Conservation (phyloP, 2,797 vertebrate species). For the Diplodus sargus region DNA sequence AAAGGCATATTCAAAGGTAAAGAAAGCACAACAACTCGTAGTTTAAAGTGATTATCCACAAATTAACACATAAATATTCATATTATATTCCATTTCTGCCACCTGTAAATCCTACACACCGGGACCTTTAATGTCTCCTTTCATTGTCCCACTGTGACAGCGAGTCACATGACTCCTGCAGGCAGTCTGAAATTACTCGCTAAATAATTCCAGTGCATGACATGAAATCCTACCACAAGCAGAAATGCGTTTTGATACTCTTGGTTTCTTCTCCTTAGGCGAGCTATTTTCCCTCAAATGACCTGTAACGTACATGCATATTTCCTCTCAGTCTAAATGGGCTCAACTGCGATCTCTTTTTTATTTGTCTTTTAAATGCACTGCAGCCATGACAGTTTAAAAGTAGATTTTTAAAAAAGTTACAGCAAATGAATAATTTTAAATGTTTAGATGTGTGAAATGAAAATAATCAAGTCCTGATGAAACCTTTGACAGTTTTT, state of each 20-base stretch:
- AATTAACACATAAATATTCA: no score
- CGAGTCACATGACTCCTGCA: not conserved
- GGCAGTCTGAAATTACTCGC: not conserved
- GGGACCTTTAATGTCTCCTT: not conserved
- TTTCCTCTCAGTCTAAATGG: not conserved
- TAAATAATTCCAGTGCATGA: not conserved
- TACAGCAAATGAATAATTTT: not conserved
- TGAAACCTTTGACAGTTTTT: not conserved
- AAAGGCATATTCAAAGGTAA: no score
- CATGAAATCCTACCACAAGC: constrained; percentile 4
- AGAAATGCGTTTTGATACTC: not conserved
- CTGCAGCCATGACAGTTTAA: not conserved
- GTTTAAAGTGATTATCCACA: no score
- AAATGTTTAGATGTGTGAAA: not conserved
- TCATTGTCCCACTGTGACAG: not conserved
- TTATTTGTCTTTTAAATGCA: not conserved
- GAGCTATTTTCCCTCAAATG: not conserved
- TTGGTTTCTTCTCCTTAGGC: constrained; percentile 6
- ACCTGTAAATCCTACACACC: no score
- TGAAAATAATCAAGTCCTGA: not conserved
- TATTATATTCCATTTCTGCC: no score
- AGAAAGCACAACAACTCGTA: no score
- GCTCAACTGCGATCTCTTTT: not conserved
- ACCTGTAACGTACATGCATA: not conserved
- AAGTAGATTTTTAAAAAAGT: not conserved